phyloP scores from a whole-genome alignment of 2,888 invertebrate species.

The Dione vanillae region DNA sequence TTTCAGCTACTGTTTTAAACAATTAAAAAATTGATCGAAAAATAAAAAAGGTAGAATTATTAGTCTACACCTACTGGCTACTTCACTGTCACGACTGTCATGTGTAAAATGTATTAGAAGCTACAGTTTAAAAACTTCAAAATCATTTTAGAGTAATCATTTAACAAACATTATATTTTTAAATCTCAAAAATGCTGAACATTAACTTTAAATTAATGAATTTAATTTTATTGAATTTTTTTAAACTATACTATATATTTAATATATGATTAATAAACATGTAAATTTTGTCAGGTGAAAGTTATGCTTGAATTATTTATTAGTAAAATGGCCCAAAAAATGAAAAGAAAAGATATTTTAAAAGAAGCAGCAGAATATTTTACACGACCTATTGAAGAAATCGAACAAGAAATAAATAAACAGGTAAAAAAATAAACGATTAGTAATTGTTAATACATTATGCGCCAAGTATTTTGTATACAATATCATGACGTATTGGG shows the following conservation, averaged over 20 bases:
- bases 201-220: too few relatives aligned
- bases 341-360: constrained; percentile 57
- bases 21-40: too few relatives aligned
- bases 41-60: too few relatives aligned
- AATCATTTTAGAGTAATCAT: background rate
- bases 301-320: constrained; percentile 64
- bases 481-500: too few relatives aligned
- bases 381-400: constrained; percentile 56
- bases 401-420: constrained; percentile 61
- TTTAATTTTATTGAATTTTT: background rate
- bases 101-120: background rate
- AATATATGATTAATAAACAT: background rate
- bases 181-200: background rate
- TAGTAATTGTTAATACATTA: too few relatives aligned
- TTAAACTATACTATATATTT: too few relatives aligned
- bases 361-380: constrained; percentile 62
- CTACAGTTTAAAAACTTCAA: background rate
- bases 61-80: background rate
- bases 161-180: too few relatives aligned
- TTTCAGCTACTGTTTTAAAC: too few relatives aligned
- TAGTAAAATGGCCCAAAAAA: constrained; percentile 53
- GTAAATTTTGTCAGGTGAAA: constrained; percentile 54
- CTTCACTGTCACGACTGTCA: background rate
- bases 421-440: too few relatives aligned
- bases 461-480: too few relatives aligned